phyloP scores from a whole-genome alignment of 1,140 invertebrate species.

The Physella acuta region DNA sequence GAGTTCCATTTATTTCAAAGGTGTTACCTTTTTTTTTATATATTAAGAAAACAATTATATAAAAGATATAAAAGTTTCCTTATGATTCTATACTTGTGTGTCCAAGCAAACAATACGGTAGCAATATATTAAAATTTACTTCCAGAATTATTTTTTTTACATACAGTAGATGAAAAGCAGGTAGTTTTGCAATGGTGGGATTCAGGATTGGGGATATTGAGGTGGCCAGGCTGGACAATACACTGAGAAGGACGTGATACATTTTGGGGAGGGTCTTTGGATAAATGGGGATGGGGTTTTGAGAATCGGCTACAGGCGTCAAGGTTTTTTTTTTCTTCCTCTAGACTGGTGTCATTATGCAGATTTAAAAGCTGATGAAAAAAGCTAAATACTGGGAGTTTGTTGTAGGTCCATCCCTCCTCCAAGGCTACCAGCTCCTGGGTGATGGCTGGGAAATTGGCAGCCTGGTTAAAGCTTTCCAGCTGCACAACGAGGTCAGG shows the following conservation, averaged over 20 bases:
- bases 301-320: neutral
- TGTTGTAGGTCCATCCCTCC: conserved; percentile 38
- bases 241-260: neutral
- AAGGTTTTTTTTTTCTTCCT: neutral
- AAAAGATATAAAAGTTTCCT: too few species aligned
- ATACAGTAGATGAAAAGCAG: too few species aligned
- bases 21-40: too few species aligned
- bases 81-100: too few species aligned
- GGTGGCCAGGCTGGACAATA: neutral
- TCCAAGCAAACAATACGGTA: too few species aligned
- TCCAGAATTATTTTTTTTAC: too few species aligned
- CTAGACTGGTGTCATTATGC: neutral
- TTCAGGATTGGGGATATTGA: too few species aligned
- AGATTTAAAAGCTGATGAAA: neutral
- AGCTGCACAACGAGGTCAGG: conserved; percentile 55
- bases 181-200: too few species aligned
- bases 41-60: too few species aligned
- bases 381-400: conserved; percentile 20
- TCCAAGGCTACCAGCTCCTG: conserved; percentile 30
- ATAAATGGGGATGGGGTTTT: neutral
- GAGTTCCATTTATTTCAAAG: too few species aligned
- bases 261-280: neutral
- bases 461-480: conserved; percentile 30
- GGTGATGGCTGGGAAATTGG: conserved; percentile 46
- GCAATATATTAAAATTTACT: too few species aligned